Conservation (phyloP, 2,888 invertebrate genomes). For the Brachycybe producta region DNA sequence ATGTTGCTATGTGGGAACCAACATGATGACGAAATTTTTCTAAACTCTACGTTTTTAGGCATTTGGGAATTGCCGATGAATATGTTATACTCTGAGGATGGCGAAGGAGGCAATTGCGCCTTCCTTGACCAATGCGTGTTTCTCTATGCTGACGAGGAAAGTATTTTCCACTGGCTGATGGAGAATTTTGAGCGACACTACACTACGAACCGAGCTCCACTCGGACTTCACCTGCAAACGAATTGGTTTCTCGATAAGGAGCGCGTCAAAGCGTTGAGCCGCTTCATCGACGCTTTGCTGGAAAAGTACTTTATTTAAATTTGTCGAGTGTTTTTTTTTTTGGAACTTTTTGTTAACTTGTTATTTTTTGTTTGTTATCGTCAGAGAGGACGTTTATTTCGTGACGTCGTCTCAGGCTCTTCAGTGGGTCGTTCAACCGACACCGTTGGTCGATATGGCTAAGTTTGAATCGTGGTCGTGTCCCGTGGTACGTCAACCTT, state of each 20-base stretch:
- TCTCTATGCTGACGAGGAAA: slow-evolving; percentile 58
- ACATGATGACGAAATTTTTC: background rate
- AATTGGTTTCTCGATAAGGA: slow-evolving; percentile 88
- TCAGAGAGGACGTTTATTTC: slow-evolving; percentile 71
- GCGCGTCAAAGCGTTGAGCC: slow-evolving; percentile 62
- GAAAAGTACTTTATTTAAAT: slow-evolving; percentile 47
- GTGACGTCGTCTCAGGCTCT: slow-evolving; percentile 77
- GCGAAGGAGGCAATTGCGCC: slow-evolving; percentile 82
- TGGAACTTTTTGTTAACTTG: background rate
- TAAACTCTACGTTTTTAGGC: slow-evolving; percentile 37
- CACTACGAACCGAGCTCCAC: slow-evolving; percentile 28
- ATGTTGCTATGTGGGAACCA: background rate
- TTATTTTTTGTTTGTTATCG: slow-evolving; percentile 26
- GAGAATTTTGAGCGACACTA: slow-evolving; percentile 77
- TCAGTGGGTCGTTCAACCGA: slow-evolving; percentile 80
- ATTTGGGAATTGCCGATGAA: slow-evolving; percentile 89
- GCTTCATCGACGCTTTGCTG: slow-evolving; percentile 69
- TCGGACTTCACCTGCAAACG: slow-evolving; percentile 49
- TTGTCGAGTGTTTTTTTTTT: background rate
- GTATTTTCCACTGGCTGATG: slow-evolving; percentile 63
- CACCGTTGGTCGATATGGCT: slow-evolving; percentile 49
- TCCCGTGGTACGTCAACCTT: slow-evolving; percentile 54
- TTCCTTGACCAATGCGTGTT: slow-evolving; percentile 84
- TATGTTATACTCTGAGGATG: slow-evolving; percentile 73
- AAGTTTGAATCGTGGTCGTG: slow-evolving; percentile 74